These are phyloP conservation scores for Dipodomys stephensi DNA, from an alignment of 2,113 vertebrate genomes.

Conservation along the genomic window DNA sequence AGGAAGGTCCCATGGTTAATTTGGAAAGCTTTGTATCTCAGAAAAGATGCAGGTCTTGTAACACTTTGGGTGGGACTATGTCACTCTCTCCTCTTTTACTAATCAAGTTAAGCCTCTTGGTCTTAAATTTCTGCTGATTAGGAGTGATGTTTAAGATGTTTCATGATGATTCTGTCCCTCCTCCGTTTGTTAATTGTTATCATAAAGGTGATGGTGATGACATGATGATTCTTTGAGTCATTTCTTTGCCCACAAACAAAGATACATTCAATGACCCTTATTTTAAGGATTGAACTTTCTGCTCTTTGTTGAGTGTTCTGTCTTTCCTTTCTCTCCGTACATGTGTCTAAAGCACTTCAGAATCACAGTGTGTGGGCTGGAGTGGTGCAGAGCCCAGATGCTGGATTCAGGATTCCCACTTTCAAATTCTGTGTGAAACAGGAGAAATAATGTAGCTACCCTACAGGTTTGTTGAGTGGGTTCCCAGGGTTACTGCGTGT, in stretches of 20 bases:
- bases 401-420: background rate
- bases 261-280: background rate
- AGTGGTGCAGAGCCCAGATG: background rate
- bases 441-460: background rate
- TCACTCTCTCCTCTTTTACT: background rate
- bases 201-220: no score
- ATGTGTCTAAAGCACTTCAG: background rate
- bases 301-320: background rate
- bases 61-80: background rate
- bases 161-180: background rate
- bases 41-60: background rate
- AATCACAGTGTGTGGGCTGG: background rate
- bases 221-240: background rate
- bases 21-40: background rate
- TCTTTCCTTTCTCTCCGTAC: background rate
- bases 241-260: slow-evolving; percentile 1
- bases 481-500: background rate
- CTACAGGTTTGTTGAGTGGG: background rate
- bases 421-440: background rate
- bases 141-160: background rate
- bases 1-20: background rate
- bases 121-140: background rate
- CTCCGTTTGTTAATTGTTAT: no score
- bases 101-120: background rate
- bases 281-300: background rate